Evolutionary conservation across 1,140 invertebrate genomes (phyloP).

Genomic region (Eueides isabella): DNA sequence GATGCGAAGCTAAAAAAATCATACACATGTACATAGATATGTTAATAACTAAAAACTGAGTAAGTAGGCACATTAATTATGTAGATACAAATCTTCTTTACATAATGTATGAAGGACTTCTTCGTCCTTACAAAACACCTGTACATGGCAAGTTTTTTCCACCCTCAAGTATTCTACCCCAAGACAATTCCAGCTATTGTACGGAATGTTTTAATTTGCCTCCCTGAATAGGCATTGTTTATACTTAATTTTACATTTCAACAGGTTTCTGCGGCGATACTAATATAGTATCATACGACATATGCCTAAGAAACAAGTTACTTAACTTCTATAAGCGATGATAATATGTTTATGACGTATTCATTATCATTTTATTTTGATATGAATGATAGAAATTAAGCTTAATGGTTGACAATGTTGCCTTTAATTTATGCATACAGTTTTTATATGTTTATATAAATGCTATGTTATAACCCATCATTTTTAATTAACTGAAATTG

Average conservation of each 20-base stretch:
- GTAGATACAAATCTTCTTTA: not conserved
- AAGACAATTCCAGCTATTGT: slow-evolving; percentile 17
- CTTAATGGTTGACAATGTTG: not conserved
- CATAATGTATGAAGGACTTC: slow-evolving; percentile 2
- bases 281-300: not conserved
- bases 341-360: not conserved
- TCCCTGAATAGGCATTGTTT: slow-evolving; percentile 30
- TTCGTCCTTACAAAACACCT: not conserved
- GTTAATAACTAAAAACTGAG: not conserved
- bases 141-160: slow-evolving; percentile 2
- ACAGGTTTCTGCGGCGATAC: not conserved
- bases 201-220: slow-evolving; percentile 28
- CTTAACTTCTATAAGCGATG: not conserved
- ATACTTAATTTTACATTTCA: slow-evolving; percentile 25
- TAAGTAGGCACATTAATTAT: not conserved
- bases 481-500: too few species aligned
- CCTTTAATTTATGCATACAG: not conserved
- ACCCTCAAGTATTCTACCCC: slow-evolving; percentile 13
- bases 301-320: not conserved
- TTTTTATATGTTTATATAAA: not conserved
- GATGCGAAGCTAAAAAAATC: too few species aligned
- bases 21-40: not conserved
- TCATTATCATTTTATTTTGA: not conserved
- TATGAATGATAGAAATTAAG: not conserved
- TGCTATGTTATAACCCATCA: too few species aligned